Evolutionary conservation across 2,113 vertebrate species (phyloP), one percentile per base, ranked within the genome.

Genomic region (Scortum barcoo): DNA sequence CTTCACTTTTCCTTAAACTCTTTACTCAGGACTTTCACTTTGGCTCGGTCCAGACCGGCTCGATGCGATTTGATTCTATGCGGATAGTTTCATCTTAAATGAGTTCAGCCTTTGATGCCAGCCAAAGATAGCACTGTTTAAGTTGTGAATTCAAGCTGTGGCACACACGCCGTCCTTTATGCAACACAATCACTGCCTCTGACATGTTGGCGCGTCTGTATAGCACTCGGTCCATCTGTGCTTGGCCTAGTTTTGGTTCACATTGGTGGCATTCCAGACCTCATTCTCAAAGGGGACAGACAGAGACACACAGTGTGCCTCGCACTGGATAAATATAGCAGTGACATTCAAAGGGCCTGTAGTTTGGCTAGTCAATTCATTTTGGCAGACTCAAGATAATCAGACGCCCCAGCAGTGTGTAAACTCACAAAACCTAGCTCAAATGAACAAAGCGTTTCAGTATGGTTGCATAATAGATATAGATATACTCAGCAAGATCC

Each of bases 261-360:
- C 76, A 58, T 75, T 92, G 91, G 89, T 93, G 76, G 77, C 79
- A 75, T 90, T 93, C 91, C 91, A 92, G 89, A 91, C 81, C 86
- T 87, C 83, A 84, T 91, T 94, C 92, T 94, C 88, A 79, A 90
- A 90, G 86, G 86, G 87, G 86, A 91, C 90, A 85, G 86, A 89
- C 88, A 86, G 86, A 91, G 88, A 84, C 80, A 56, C 88, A 42
- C 83, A 77, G 83, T 89, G 89, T 82, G 88, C 86, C 84, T 81
- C 40, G 26, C 78, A 28, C 70, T 50, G 60, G 89, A 76, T 92
- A 93, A 93, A 93, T 93, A 87, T 94, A 93, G 88, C 80, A 30
- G 3, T 92, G 90, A 91, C 92, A 91, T 94, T 93, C 83, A 86
- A 67, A 89, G 65, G 72, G 69, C 73, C 84, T 76, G 73, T 84